Evolutionary conservation across 2,113 vertebrate species (phyloP).

Genomic region (Tiliqua scincoides): DNA sequence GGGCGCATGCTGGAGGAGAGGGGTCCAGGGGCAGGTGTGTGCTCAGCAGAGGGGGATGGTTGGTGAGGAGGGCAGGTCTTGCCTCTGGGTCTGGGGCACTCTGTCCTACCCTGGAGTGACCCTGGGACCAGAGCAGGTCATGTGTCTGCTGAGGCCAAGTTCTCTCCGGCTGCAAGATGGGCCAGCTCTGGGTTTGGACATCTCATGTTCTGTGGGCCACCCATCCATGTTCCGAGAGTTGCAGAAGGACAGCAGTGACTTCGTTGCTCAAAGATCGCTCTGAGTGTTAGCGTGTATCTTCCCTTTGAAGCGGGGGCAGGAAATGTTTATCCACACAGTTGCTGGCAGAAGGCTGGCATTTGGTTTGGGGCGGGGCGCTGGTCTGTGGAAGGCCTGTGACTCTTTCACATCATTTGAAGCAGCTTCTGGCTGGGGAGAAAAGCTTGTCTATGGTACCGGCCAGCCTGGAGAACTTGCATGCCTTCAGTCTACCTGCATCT

Average conservation of each 20-base stretch:
- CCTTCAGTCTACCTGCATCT: no score
- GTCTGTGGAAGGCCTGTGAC: background rate
- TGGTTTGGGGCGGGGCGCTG: background rate
- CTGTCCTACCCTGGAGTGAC: no score
- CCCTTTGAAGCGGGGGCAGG: background rate
- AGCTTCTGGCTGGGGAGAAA: background rate
- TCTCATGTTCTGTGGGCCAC: background rate
- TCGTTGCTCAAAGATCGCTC: background rate
- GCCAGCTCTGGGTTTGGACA: no score
- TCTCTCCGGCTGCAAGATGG: no score
- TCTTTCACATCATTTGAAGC: no score
- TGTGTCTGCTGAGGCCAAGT: no score
- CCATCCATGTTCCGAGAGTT: background rate
- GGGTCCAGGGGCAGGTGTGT: conserved; percentile 46
- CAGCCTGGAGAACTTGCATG: no score
- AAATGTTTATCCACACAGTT: background rate
- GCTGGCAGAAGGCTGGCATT: background rate
- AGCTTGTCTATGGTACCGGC: background rate
- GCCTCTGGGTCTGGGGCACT: no score
- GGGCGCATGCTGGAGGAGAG: conserved; percentile 81
- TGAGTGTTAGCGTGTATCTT: no score
- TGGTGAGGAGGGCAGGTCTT: accelerated
- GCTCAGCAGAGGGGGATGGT: background rate
- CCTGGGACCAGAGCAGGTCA: no score
- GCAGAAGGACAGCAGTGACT: background rate